Conservation (phyloP, 1,140 invertebrate genomes). For the Venturia canescens region DNA sequence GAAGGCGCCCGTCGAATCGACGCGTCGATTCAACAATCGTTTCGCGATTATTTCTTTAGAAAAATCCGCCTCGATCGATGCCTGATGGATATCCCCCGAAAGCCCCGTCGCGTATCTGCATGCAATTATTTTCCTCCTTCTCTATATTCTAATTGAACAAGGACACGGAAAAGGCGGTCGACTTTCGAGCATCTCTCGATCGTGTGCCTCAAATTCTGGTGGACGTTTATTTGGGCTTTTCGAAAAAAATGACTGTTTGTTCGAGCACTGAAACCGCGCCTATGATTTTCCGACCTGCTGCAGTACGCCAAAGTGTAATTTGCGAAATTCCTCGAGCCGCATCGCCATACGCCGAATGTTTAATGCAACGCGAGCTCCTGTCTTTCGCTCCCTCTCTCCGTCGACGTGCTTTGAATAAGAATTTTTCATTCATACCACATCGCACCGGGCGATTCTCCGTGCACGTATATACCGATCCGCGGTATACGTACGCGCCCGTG, state of each 20-base stretch:
- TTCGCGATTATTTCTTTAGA: constrained; percentile 4
- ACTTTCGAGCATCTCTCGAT: too few relatives aligned
- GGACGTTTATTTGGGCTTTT: background rate
- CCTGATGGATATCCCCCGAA: background rate
- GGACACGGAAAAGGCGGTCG: too few relatives aligned
- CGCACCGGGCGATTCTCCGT: background rate
- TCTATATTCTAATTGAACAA: background rate
- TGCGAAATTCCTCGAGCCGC: background rate
- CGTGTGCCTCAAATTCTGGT: too few relatives aligned
- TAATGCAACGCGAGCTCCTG: constrained; percentile 11
- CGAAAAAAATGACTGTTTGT: background rate
- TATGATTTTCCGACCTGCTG: background rate
- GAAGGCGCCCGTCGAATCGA: background rate
- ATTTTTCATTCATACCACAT: constrained; percentile 20
- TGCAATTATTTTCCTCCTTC: background rate
- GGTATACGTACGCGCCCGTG: background rate
- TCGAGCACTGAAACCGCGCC: background rate
- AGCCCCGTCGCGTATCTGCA: background rate
- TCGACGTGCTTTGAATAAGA: constrained; percentile 1
- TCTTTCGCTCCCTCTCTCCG: background rate
- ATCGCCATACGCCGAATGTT: background rate
- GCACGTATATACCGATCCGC: background rate
- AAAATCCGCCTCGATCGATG: background rate
- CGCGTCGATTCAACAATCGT: constrained; percentile 20
- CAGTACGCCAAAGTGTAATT: background rate